A percentile compares a stretch with the other conserved stretches of the same genome.
phyloP scores from a whole-genome alignment of 2,888 invertebrate species.

The Shargacucullia verbasci region DNA sequence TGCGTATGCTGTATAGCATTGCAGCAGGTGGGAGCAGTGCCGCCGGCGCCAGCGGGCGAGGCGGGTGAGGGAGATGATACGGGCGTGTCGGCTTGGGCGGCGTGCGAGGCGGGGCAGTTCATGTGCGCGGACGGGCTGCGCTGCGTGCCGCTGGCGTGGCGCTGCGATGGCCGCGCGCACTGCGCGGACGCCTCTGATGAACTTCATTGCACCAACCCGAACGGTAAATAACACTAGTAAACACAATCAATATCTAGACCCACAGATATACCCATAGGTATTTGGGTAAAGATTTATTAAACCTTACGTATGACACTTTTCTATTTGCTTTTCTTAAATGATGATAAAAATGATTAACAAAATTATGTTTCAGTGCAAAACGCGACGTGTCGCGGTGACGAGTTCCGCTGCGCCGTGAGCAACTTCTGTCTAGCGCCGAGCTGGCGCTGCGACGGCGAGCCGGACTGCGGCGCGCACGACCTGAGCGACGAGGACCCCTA shows the following conservation, averaged over 20 bases:
- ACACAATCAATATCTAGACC: no score
- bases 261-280: no score
- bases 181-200: conserved; percentile 91
- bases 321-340: no score
- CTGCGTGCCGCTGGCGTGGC: conserved; percentile 90
- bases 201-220: conserved; percentile 79
- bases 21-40: background rate
- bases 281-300: no score
- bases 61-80: conserved; percentile 11
- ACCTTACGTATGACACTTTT: no score
- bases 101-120: conserved; percentile 83
- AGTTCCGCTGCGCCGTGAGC: conserved; percentile 93
- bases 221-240: conserved; percentile 51
- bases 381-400: conserved; percentile 90
- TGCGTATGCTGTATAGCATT: no score
- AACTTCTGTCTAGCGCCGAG: conserved; percentile 92
- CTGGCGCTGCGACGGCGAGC: conserved; percentile 94
- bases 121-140: conserved; percentile 88
- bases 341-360: background rate
- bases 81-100: conserved; percentile 29
- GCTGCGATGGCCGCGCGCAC: conserved; percentile 90
- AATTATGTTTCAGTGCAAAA: conserved; percentile 71
- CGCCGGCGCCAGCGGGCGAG: background rate
- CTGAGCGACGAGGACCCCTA: conserved; percentile 91
- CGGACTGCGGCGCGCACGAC: conserved; percentile 92